phyloP scores from a whole-genome alignment of 2,797 vertebrate genomes.

The Mallotus villosus region DNA sequence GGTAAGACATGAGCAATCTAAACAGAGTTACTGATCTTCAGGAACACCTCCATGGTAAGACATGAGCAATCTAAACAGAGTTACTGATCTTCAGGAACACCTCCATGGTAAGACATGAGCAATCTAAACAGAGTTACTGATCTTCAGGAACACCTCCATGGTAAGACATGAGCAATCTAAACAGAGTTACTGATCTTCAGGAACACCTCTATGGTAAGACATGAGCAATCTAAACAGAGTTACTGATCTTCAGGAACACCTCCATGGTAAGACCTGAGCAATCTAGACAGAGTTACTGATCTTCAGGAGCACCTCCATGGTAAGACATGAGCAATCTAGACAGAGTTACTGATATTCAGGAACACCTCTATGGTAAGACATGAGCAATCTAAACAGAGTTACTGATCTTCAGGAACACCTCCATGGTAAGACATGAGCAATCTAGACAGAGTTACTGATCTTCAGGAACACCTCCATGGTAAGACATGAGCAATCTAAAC shows the following conservation, averaged over 20 bases:
- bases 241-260: conserved; percentile 71
- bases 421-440: conserved; percentile 33
- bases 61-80: not conserved
- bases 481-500: conserved; percentile 38
- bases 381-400: not conserved
- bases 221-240: too few relatives aligned
- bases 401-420: not conserved
- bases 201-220: conserved; percentile 37
- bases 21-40: conserved; percentile 60
- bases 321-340: conserved; percentile 17
- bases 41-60: conserved; percentile 76
- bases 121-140: too few relatives aligned
- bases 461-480: conserved; percentile 79
- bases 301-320: conserved; percentile 32
- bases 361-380: conserved; percentile 76
- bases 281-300: not conserved
- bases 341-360: conserved; percentile 60
- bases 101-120: conserved; percentile 34
- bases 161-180: conserved; percentile 54
- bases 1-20: conserved; percentile 22
- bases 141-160: conserved; percentile 78
- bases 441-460: conserved; percentile 31
- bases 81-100: not conserved
- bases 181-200: not conserved
- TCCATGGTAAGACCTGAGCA: conserved; percentile 69